phyloP scores from a whole-genome alignment of 2,113 vertebrate species.

The Hyperoodon ampullatus region DNA sequence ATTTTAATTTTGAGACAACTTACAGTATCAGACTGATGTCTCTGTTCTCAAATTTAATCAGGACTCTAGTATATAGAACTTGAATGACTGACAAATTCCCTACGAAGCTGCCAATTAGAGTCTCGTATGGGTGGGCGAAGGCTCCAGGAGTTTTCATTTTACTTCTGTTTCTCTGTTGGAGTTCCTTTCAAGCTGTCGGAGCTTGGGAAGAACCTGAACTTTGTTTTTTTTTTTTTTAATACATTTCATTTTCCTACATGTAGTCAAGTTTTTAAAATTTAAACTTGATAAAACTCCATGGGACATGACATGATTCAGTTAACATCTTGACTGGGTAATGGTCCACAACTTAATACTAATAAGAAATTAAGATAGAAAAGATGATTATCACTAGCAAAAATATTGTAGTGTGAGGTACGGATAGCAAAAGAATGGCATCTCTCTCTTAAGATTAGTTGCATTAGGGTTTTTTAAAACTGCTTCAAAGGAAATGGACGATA shows the following conservation, averaged over 20 bases:
- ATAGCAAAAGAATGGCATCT: background rate
- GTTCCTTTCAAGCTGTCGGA: slow-evolving; percentile 64
- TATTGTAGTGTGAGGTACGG: slow-evolving; percentile 21
- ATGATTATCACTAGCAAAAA: slow-evolving; percentile 43
- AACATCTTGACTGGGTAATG: slow-evolving; percentile 68
- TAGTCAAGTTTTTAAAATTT: slow-evolving; percentile 66
- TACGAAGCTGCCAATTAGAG: slow-evolving; percentile 63
- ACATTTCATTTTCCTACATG: slow-evolving; percentile 60
- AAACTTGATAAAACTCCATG: slow-evolving; percentile 53
- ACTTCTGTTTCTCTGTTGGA: slow-evolving; percentile 64
- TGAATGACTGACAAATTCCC: slow-evolving; percentile 56
- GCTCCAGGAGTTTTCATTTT: slow-evolving; percentile 51
- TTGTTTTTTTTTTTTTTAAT: slow-evolving; percentile 45
- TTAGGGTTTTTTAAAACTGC: background rate
- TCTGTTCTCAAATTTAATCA: slow-evolving; percentile 52
- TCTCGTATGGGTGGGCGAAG: background rate
- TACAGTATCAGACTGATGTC: background rate
- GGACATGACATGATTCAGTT: slow-evolving; percentile 52
- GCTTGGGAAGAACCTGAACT: slow-evolving; percentile 58
- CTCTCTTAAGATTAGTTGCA: background rate
- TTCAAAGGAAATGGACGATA: slow-evolving; percentile 11
- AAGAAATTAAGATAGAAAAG: slow-evolving; percentile 62
- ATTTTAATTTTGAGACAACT: slow-evolving; percentile 44
- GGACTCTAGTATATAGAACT: background rate
- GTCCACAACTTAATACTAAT: slow-evolving; percentile 50